Evolutionary conservation across 2,888 invertebrate species (phyloP), one percentile per base, ranked within the genome.

Genomic region (Fissipunctia ypsillon): DNA sequence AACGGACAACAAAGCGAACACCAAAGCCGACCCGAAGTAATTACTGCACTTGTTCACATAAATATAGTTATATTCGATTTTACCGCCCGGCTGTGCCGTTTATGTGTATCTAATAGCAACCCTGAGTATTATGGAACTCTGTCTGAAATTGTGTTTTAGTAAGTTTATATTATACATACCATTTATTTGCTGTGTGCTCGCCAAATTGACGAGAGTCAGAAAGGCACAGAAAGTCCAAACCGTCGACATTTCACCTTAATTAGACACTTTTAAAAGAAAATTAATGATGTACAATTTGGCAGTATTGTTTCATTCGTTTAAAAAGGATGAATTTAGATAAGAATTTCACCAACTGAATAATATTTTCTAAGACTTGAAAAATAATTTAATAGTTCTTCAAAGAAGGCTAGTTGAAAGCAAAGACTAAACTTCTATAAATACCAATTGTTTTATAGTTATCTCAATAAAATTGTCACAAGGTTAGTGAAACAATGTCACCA

Each of bases 161-260:
- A 19, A 43, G 14, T 28, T 28, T 2, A 14, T n/a, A 25, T n/a
- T 25, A 52, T 31, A 70, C 79, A 0, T 70, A 59, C 79, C 28
- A 25, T 56, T 71, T 19, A 59, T 43, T 79, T 79, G 79, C 6
- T 75, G 79, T 31, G 74, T 43, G 5, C 43, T 50, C 16, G 10
- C 50, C 28, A 75, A 2, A 45, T 59, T 52, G 14, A 59, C 25
- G n/a, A 78, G 19, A 16, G 38, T 14, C 7, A 78, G 2, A 41
- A 59, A 59, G 2, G 28, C 28, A n/a, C 28, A 59, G n/a, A 75
- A 28, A 52, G 19, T 16, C 71, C n/a, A 70, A 50, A 78, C 38
- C 2, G 0, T 22, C n/a, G 57, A 35, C 71, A 74, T 74, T 38
- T n/a, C 52, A 63, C 2, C 28, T 22, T 12, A 1, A 3, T 4